A percentile compares a stretch with the other conserved stretches of the same genome.
phyloP scores from a whole-genome alignment of 2,797 vertebrate genomes.

The Cyprinodon diabolis region DNA sequence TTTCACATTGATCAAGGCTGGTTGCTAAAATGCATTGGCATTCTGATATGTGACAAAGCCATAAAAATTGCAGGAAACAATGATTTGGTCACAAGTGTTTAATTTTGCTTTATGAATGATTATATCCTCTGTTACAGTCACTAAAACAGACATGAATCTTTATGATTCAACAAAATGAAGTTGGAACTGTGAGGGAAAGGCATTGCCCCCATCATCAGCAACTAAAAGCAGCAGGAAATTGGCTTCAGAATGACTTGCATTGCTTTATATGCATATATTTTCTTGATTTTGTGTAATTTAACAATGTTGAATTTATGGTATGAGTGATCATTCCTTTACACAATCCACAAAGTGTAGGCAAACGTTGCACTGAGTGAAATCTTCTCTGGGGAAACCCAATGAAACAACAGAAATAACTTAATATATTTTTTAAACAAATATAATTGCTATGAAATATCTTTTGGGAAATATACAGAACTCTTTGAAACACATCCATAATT shows the following conservation, averaged over 20 bases:
- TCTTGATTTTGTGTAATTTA: background rate
- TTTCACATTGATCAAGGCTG: background rate
- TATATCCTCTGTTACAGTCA: constrained; percentile 55
- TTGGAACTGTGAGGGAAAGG: constrained; percentile 36
- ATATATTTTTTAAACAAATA: constrained; percentile 62
- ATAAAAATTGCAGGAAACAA: background rate
- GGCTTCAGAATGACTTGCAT: constrained; percentile 27
- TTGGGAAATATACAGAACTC: constrained; percentile 50
- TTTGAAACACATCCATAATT: constrained; percentile 49
- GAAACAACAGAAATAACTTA: constrained; percentile 75
- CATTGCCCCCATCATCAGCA: constrained; percentile 45
- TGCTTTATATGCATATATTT: background rate
- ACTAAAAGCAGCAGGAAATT: constrained; percentile 66
- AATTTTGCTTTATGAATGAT: constrained; percentile 63
- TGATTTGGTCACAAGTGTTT: constrained; percentile 63
- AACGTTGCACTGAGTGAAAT: constrained; percentile 20
- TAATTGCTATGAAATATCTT: constrained; percentile 54
- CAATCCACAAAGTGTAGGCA: constrained; percentile 21
- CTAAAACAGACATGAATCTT: constrained; percentile 57
- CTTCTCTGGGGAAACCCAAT: constrained; percentile 23
- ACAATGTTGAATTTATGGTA: constrained; percentile 12
- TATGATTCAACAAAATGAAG: constrained; percentile 48
- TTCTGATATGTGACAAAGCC: background rate
- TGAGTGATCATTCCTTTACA: constrained; percentile 25
- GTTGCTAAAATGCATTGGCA: background rate